Evolutionary conservation across 2,797 vertebrate species (phyloP).

Genomic region (Enteromius trimaculatus): DNA sequence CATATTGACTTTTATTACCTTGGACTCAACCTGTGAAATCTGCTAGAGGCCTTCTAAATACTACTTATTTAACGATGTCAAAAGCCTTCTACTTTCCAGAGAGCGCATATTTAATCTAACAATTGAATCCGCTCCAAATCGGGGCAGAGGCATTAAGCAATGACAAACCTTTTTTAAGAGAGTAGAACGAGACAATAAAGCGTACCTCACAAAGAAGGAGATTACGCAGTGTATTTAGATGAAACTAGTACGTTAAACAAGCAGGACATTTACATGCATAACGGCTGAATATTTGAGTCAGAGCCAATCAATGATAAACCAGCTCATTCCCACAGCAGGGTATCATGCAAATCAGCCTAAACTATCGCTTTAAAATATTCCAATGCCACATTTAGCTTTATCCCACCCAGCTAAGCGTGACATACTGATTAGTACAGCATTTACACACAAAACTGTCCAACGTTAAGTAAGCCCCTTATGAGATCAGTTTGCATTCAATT

Average conservation of each 20-base stretch:
- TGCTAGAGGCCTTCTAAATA: slow-evolving; percentile 13
- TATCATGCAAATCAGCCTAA: slow-evolving; percentile 47
- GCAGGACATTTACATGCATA: slow-evolving; percentile 52
- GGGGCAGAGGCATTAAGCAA: background rate
- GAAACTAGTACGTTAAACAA: slow-evolving; percentile 9
- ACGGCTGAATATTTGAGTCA: slow-evolving; percentile 66
- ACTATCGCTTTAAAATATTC: slow-evolving; percentile 33
- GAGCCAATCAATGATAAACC: slow-evolving; percentile 48
- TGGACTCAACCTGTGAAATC: background rate
- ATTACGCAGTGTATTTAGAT: background rate
- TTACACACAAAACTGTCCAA: slow-evolving; percentile 48
- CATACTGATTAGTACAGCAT: slow-evolving; percentile 39
- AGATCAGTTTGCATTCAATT: slow-evolving; percentile 41
- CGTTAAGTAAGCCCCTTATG: slow-evolving; percentile 45
- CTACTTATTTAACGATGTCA: background rate
- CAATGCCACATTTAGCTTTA: slow-evolving; percentile 37
- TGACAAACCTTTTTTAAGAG: background rate
- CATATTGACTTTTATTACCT: slow-evolving; percentile 23
- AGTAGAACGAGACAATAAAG: background rate
- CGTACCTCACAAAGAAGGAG: background rate
- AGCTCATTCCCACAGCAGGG: slow-evolving; percentile 37
- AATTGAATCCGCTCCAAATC: background rate
- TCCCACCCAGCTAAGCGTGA: slow-evolving; percentile 26
- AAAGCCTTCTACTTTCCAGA: slow-evolving; percentile 4
- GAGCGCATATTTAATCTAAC: background rate